These are phyloP conservation scores for Punctoribates punctum DNA, from an alignment of 2,888 invertebrate species.

Conservation along the genomic window DNA sequence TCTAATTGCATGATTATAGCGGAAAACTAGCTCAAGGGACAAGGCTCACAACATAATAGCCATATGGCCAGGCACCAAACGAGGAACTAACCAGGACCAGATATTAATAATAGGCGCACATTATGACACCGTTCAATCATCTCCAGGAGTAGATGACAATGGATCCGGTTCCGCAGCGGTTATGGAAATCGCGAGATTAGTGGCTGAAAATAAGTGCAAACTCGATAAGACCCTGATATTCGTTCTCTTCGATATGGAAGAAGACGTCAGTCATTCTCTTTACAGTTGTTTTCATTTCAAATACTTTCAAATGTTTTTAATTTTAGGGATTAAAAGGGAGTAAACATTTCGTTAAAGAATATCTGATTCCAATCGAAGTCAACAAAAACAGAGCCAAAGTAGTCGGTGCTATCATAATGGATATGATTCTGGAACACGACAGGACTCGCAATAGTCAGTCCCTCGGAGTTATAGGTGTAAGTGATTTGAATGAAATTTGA, in stretches of 20 bases:
- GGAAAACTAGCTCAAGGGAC: not conserved
- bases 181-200: slow-evolving; percentile 52
- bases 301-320: not conserved
- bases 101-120: slow-evolving; percentile 53
- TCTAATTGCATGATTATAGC: no score
- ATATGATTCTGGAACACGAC: slow-evolving; percentile 50
- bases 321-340: slow-evolving; percentile 51
- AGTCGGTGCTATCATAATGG: slow-evolving; percentile 50
- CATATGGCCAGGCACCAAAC: slow-evolving; percentile 51
- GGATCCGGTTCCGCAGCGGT: slow-evolving; percentile 52
- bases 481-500: not conserved
- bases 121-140: slow-evolving; percentile 51
- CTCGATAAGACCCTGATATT: slow-evolving; percentile 52
- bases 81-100: slow-evolving; percentile 51
- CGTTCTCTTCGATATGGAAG: slow-evolving; percentile 54
- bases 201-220: slow-evolving; percentile 49
- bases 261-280: slow-evolving; percentile 47
- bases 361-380: slow-evolving; percentile 49
- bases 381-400: slow-evolving; percentile 20
- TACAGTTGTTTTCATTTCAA: not conserved
- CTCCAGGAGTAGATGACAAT: slow-evolving; percentile 51
- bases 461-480: not conserved
- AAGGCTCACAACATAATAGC: slow-evolving; percentile 51
- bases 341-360: slow-evolving; percentile 51
- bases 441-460: slow-evolving; percentile 9